phyloP scores from a whole-genome alignment of 2,113 vertebrate species.

The Scomber japonicus region DNA sequence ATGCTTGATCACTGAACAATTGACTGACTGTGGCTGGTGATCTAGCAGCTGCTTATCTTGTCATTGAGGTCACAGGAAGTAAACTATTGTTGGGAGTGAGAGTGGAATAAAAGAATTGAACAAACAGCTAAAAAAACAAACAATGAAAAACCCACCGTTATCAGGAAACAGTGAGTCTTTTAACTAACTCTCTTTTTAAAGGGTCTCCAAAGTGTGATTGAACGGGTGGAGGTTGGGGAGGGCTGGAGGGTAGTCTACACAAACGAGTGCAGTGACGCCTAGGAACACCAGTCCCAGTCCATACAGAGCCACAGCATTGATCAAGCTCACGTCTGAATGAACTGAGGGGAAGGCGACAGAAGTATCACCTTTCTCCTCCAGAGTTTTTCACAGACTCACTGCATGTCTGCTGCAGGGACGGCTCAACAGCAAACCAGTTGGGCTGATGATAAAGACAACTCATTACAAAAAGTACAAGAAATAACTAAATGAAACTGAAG shows the following conservation, averaged over 20 bases:
- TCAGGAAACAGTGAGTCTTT: constrained; percentile 49
- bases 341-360: constrained; percentile 72
- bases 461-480: no score
- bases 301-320: constrained; percentile 86
- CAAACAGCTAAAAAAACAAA: not conserved
- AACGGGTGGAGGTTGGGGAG: constrained; percentile 25
- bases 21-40: constrained; percentile 51
- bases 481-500: no score
- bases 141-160: not conserved
- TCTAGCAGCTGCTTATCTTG: constrained; percentile 57
- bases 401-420: constrained; percentile 30
- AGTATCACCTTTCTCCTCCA: constrained; percentile 76
- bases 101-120: constrained; percentile 10
- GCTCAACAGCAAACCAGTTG: not conserved
- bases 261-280: constrained; percentile 83
- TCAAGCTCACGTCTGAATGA: constrained; percentile 80
- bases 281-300: constrained; percentile 76
- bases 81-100: not conserved
- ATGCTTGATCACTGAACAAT: constrained; percentile 64
- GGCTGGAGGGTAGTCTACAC: constrained; percentile 71
- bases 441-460: not conserved
- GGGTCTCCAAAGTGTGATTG: constrained; percentile 59
- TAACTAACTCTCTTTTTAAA: constrained; percentile 42
- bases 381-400: constrained; percentile 50
- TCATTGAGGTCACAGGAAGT: constrained; percentile 45